Percentiles rank a stretch among this genome's conserved stretches.
Evolutionary conservation across 2,888 invertebrate genomes (phyloP).

Genomic region (Gymnoscelis rufifasciata): DNA sequence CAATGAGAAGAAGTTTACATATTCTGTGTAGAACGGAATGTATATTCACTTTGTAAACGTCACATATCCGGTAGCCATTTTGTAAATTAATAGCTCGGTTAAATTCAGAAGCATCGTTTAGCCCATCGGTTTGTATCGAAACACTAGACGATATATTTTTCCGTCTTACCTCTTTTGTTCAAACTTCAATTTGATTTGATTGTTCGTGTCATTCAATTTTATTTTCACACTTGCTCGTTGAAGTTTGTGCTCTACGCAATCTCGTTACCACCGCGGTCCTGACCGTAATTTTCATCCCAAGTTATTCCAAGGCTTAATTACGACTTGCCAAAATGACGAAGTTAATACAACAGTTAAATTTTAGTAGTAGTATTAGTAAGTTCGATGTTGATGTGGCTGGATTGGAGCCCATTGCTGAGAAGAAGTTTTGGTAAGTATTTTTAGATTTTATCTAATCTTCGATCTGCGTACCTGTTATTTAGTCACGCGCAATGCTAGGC

Average conservation of each 20-base stretch:
- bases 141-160: conserved; percentile 33
- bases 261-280: conserved; percentile 48
- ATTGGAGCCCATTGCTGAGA: conserved; percentile 47
- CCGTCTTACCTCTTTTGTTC: conserved; percentile 33
- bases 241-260: conserved; percentile 52
- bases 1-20: not conserved
- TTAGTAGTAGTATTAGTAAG: conserved; percentile 78
- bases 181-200: conserved; percentile 40
- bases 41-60: conserved; percentile 36
- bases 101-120: conserved; percentile 40
- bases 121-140: conserved; percentile 38
- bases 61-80: conserved; percentile 67
- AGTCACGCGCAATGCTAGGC: conserved; percentile 1
- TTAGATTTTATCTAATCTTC: conserved; percentile 12
- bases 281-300: conserved; percentile 60
- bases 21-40: conserved; percentile 19
- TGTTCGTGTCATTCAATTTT: conserved; percentile 19
- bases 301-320: conserved; percentile 70
- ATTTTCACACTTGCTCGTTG: conserved; percentile 36
- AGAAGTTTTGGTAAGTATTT: conserved; percentile 57
- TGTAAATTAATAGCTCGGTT: conserved; percentile 50
- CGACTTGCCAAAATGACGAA: conserved; percentile 74
- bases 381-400: conserved; percentile 55
- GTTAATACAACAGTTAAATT: conserved; percentile 75
- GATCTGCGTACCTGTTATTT: conserved; percentile 17